These are phyloP conservation scores for Tamias sibiricus DNA, from an alignment of 2,113 vertebrate genomes.

Conservation along the genomic window DNA sequence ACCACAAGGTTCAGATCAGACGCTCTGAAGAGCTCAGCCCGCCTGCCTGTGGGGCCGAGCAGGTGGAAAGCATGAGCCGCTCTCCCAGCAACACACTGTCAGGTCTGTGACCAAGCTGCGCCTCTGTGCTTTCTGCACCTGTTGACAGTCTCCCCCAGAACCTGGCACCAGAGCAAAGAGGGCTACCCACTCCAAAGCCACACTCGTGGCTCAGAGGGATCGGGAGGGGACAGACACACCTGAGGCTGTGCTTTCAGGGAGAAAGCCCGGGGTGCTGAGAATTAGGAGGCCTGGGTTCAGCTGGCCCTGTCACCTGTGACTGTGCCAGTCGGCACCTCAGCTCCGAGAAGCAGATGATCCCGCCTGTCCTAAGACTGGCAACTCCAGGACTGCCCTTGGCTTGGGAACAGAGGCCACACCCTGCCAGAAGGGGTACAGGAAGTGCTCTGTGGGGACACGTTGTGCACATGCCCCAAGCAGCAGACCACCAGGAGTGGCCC, in stretches of 20 bases:
- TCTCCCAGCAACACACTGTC: neutral
- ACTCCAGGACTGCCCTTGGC: neutral
- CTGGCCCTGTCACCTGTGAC: neutral
- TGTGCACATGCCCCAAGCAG: neutral
- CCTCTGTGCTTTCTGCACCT: slow-evolving; percentile 43
- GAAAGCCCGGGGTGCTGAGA: neutral
- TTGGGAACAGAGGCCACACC: neutral
- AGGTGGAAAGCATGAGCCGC: neutral
- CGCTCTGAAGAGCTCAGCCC: neutral
- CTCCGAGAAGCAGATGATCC: neutral
- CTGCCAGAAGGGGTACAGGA: neutral
- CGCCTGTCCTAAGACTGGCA: neutral
- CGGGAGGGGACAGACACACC: neutral
- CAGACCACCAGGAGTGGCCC: neutral
- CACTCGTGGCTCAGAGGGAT: neutral
- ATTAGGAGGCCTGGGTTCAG: neutral
- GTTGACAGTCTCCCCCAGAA: neutral
- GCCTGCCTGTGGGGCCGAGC: neutral
- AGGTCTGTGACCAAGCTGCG: neutral
- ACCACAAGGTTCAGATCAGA: too few relatives aligned
- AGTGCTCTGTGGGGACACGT: neutral
- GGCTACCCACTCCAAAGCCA: neutral
- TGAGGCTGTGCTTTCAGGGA: neutral
- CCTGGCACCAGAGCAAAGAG: neutral
- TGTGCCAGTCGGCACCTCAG: neutral